Conservation (phyloP, 2,113 vertebrate species). For the Todiramphus chloris region DNA sequence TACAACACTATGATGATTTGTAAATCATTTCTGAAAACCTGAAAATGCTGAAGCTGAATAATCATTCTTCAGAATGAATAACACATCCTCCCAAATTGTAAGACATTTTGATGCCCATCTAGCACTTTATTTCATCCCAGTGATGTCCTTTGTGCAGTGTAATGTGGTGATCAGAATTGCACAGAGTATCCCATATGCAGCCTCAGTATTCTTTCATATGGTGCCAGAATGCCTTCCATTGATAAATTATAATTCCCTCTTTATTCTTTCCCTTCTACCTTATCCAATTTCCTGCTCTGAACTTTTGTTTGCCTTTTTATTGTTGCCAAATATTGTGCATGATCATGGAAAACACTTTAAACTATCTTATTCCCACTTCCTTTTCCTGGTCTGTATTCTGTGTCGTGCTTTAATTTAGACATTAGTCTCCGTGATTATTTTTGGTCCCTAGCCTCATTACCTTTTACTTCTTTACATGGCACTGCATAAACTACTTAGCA, state of each 20-base stretch:
- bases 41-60: background rate
- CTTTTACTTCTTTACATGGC: conserved; percentile 59
- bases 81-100: background rate
- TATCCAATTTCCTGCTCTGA: conserved; percentile 12
- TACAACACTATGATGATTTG: background rate
- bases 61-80: background rate
- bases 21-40: background rate
- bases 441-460: conserved; percentile 50
- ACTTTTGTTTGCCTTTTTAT: conserved; percentile 6
- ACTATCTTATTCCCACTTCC: background rate
- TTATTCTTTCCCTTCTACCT: background rate
- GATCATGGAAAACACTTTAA: background rate
- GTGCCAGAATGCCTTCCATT: conserved; percentile 26
- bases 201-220: background rate
- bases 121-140: background rate
- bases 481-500: conserved; percentile 65
- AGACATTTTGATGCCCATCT: background rate
- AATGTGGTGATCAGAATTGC: background rate
- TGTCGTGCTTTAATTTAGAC: conserved; percentile 47
- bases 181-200: background rate
- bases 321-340: background rate
- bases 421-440: conserved; percentile 22
- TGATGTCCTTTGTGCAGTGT: background rate
- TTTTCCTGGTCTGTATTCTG: conserved; percentile 27
- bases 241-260: conserved; percentile 19